phyloP scores from a whole-genome alignment of 2,797 vertebrate genomes.

The Syngnathus acus region DNA sequence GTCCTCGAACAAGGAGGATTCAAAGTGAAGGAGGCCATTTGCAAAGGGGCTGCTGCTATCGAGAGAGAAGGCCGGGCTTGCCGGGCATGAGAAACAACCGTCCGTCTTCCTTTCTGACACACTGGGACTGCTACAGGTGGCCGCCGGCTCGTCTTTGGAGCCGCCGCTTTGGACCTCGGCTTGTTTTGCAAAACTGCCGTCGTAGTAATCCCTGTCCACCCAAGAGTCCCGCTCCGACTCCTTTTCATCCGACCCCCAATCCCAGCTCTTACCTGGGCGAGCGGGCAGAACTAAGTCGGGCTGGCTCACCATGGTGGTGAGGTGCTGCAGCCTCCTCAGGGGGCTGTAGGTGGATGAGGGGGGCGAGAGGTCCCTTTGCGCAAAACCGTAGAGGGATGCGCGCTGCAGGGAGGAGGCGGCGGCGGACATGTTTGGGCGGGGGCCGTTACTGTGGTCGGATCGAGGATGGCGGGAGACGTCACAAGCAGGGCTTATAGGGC shows the following conservation, averaged over 20 bases:
- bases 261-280: slow-evolving; percentile 39
- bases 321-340: slow-evolving; percentile 80
- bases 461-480: slow-evolving; percentile 64
- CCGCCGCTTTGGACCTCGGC: slow-evolving; percentile 3
- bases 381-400: slow-evolving; percentile 64
- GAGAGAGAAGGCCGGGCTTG: slow-evolving; percentile 70
- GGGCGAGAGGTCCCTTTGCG: slow-evolving; percentile 63
- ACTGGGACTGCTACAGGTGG: slow-evolving; percentile 12
- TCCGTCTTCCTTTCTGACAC: slow-evolving; percentile 43
- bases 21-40: slow-evolving; percentile 72
- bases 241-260: slow-evolving; percentile 35
- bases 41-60: slow-evolving; percentile 70
- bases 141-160: slow-evolving; percentile 10
- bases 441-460: slow-evolving; percentile 61
- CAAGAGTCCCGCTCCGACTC: slow-evolving; percentile 30
- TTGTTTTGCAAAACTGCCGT: slow-evolving; percentile 23
- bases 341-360: slow-evolving; percentile 76
- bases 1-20: slow-evolving; percentile 73
- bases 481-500: slow-evolving; percentile 66
- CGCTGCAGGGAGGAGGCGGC: slow-evolving; percentile 58
- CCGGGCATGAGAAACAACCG: slow-evolving; percentile 53
- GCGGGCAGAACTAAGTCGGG: slow-evolving; percentile 52
- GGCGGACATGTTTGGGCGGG: slow-evolving; percentile 61
- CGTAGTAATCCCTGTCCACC: slow-evolving; percentile 34
- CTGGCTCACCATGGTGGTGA: slow-evolving; percentile 84